A percentile compares a stretch with the other conserved stretches of the same genome.
phyloP scores from a whole-genome alignment of 2,888 invertebrate species.

The Platerodrilus igneus region DNA sequence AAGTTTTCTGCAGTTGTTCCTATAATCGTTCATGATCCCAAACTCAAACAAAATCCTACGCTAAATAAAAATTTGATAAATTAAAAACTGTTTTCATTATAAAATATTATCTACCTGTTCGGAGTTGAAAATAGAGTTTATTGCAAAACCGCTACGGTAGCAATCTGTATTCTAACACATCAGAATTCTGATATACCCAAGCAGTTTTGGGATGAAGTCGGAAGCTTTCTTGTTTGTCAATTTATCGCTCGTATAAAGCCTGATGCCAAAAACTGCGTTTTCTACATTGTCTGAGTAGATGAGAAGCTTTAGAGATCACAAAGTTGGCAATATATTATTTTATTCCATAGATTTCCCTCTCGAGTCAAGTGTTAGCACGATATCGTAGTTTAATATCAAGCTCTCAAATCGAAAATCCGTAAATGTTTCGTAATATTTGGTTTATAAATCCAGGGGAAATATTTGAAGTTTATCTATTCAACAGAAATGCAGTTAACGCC shows the following conservation, averaged over 20 bases:
- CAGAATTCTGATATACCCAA: conserved; percentile 8
- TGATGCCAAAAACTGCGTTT: conserved; percentile 11
- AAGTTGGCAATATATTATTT: conserved; percentile 17
- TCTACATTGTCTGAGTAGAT: conserved; percentile 16
- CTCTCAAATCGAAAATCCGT: conserved; percentile 4
- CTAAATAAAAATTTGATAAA: too few species aligned
- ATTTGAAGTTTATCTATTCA: conserved; percentile 13
- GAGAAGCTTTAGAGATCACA: conserved; percentile 15
- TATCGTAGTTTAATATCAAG: conserved; percentile 7
- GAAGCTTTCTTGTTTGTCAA: conserved; percentile 10
- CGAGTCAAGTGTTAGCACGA: conserved; percentile 10
- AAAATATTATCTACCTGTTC: too few species aligned
- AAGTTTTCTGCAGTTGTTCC: too few species aligned
- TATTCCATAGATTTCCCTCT: conserved; percentile 11
- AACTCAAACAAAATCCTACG: too few species aligned
- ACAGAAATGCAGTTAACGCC: conserved; percentile 6
- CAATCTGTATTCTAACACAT: conserved; percentile 5
- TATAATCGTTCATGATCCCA: too few species aligned
- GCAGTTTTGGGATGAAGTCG: conserved; percentile 8
- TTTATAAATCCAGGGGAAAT: conserved; percentile 1
- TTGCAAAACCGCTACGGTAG: too few species aligned
- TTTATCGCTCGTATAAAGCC: conserved; percentile 10
- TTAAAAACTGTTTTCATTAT: too few species aligned
- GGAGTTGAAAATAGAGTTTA: too few species aligned
- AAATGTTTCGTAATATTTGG: conserved; percentile 4